Base-by-base conservation (phyloP, 2,888 invertebrate genomes). In the Gerris lacustris region DNA sequence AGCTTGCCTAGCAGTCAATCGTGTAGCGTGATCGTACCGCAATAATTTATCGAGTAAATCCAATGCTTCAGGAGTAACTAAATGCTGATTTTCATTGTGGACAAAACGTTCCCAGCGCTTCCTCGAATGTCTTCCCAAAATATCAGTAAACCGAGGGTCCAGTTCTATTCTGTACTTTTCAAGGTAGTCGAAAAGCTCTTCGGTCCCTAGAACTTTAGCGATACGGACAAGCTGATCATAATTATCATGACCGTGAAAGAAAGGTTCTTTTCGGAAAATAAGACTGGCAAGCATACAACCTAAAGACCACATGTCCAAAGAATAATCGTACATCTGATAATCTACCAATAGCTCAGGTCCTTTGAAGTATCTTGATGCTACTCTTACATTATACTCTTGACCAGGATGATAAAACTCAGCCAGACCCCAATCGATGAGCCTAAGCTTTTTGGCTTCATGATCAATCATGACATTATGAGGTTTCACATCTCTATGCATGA, bases 401-500 rank as follows among this genome's bases (percentile, higher is more conserved):
- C 96, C 96, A 73, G 97, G 98, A 83, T 99, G 99, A 83, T 99
- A 99, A 84, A 99, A 99, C 84, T 99, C 99, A 43, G 99, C 99
- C 81, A 99, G 84, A 75, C 99, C 99, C 99, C 99, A 99, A 85
- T 99, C 99, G 80, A 99, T 99, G 77, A 99, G 88, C 80, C 98
- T 91, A 81, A 99, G 85, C 86, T 96, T 97, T 82, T 96, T 89
- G 84, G 95, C 96, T 85, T 98, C 97, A 83, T 99, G 98, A 84
- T 99, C 99, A 80, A 99, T 99, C 99, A 99, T 99, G 75, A 99
- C 98, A 84, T 99, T 99, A 84, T 99, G 99, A 79, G 99, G 99
- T 84, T 99, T 99, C 72, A 99, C 98, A 85, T 99, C 99, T 83
- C 98, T 83, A 80, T 99, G 99, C 99, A 99, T 99, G 79, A 99